Evolutionary conservation across 2,888 invertebrate species (phyloP).

Genomic region (Eupithecia exiguata): DNA sequence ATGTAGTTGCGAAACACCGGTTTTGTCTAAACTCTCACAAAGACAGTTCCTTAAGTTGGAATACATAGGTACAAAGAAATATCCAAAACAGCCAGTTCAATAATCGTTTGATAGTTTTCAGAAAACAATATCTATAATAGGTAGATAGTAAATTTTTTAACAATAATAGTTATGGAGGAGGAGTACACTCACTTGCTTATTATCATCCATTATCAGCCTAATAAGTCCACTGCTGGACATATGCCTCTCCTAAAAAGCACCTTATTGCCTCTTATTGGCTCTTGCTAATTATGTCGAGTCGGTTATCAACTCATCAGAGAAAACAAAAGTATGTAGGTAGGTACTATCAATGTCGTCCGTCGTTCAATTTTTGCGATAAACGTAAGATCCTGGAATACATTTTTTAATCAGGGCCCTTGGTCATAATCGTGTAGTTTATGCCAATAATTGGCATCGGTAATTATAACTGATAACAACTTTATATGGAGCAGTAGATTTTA

Average conservation of each 20-base stretch:
- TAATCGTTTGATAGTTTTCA: background rate
- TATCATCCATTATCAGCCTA: too few species aligned
- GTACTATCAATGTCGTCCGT: background rate
- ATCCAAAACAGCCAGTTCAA: background rate
- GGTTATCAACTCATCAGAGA: background rate
- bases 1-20: conserved; percentile 57
- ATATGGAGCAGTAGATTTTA: too few species aligned
- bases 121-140: background rate
- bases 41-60: conserved; percentile 41
- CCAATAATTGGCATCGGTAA: too few species aligned
- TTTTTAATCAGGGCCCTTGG: background rate
- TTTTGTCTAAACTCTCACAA: conserved; percentile 62
- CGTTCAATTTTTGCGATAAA: background rate
- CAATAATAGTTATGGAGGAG: too few species aligned
- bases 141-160: too few species aligned
- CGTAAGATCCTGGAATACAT: background rate
- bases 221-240: background rate
- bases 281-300: background rate
- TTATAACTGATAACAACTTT: too few species aligned
- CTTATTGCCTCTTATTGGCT: background rate
- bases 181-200: too few species aligned
- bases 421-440: background rate
- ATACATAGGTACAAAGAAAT: conserved; percentile 6
- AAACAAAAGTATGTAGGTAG: background rate
- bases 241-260: background rate